phyloP scores from a whole-genome alignment of 2,797 vertebrate genomes.

The Mycteria americana region DNA sequence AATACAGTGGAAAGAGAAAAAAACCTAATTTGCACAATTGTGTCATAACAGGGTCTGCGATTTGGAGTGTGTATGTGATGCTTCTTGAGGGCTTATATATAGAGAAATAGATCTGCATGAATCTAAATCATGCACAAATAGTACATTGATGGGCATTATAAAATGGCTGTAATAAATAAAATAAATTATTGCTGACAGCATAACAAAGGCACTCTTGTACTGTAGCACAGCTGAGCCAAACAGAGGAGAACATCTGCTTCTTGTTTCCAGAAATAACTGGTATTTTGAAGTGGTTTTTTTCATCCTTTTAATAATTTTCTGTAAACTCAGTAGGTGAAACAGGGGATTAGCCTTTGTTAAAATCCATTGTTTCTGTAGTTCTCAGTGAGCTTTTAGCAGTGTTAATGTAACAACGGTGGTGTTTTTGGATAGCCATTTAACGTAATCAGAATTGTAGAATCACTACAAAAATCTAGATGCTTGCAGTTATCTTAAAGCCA shows the following conservation, averaged over 20 bases:
- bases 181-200: slow-evolving; percentile 63
- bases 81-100: neutral
- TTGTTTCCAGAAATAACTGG: slow-evolving; percentile 69
- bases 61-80: neutral
- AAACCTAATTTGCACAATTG: neutral
- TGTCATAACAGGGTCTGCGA: neutral
- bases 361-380: neutral
- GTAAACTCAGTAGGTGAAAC: slow-evolving; percentile 41
- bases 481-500: neutral
- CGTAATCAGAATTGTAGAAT: neutral
- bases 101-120: neutral
- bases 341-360: neutral
- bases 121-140: slow-evolving; percentile 13
- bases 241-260: slow-evolving; percentile 72
- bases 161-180: slow-evolving; percentile 69
- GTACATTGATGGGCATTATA: slow-evolving; percentile 46
- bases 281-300: slow-evolving; percentile 56
- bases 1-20: neutral
- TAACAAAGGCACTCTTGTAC: slow-evolving; percentile 71
- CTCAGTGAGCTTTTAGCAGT: neutral
- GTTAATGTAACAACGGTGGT: neutral
- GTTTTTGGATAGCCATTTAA: neutral
- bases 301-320: slow-evolving; percentile 49
- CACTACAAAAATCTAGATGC: neutral
- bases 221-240: slow-evolving; percentile 64